Percentiles rank a stretch among this genome's conserved stretches.
These are phyloP conservation scores for Andinoacara biseriatus DNA, from an alignment of 2,113 vertebrate species.

Conservation along the genomic window DNA sequence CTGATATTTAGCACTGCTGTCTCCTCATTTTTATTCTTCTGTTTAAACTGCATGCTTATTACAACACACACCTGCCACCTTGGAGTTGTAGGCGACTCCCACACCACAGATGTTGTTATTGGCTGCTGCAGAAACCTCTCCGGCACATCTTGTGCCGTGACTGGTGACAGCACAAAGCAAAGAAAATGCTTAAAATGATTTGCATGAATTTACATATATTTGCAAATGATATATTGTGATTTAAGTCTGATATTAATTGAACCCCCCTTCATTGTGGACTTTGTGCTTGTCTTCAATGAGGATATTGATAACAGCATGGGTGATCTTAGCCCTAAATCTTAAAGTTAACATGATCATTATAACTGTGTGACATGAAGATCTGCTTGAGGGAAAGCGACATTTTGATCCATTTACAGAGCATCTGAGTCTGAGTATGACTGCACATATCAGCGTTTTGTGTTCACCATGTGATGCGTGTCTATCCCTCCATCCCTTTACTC, in stretches of 20 bases:
- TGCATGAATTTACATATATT: constrained; percentile 53
- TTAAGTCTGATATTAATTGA: constrained; percentile 4
- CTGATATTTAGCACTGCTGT: constrained; percentile 19
- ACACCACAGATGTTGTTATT: constrained; percentile 99
- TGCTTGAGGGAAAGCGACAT: not conserved
- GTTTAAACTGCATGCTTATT: constrained; percentile 7
- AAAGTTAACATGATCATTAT: constrained; percentile 21
- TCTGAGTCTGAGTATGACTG: constrained; percentile 32
- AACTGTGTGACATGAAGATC: not conserved
- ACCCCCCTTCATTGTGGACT: not conserved
- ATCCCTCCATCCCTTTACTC: constrained; percentile 39
- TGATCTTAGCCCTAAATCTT: constrained; percentile 9
- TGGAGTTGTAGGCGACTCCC: constrained; percentile 96
- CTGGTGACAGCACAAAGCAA: constrained; percentile 72
- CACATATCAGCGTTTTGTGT: constrained; percentile 42
- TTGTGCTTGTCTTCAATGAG: constrained; percentile 10
- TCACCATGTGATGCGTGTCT: constrained; percentile 38
- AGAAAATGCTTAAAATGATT: constrained; percentile 20
- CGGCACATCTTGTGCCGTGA: constrained; percentile 96
- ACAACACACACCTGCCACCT: constrained; percentile 90
- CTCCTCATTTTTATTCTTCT: constrained; percentile 41
- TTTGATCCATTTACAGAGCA: not conserved
- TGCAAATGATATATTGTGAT: constrained; percentile 11
- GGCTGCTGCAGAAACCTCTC: constrained; percentile 96
- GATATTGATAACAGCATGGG: not conserved